These are phyloP conservation scores for Latheticus oryzae DNA, from an alignment of 2,888 invertebrate genomes.

Conservation along the genomic window DNA sequence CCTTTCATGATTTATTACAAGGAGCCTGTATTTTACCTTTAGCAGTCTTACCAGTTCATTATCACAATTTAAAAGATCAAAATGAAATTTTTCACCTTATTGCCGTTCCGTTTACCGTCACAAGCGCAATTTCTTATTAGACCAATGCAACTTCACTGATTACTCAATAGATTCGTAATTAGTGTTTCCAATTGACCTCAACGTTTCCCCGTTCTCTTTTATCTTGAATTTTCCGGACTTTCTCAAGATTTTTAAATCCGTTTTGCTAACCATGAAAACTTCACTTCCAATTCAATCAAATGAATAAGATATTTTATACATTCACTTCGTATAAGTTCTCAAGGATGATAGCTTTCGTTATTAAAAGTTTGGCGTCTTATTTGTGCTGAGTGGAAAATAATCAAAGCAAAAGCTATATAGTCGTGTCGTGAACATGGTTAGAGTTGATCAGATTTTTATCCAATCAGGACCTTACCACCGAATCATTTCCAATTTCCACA, in stretches of 20 bases:
- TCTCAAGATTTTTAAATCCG: too few species aligned
- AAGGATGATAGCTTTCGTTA: background rate
- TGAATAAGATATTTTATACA: too few species aligned
- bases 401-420: constrained; percentile 2
- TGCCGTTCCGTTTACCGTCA: constrained; percentile 11
- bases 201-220: constrained; percentile 11
- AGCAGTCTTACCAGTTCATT: constrained; percentile 35
- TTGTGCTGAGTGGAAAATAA: constrained; percentile 13
- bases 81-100: constrained; percentile 31
- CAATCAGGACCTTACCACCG: constrained; percentile 7
- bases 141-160: constrained; percentile 29
- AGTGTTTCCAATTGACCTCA: constrained; percentile 35
- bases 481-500: constrained; percentile 35
- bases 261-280: too few species aligned
- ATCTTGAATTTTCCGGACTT: constrained; percentile 16
- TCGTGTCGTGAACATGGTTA: constrained; percentile 14
- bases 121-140: constrained; percentile 15
- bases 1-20: constrained; percentile 39
- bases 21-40: constrained; percentile 26
- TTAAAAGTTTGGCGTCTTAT: constrained; percentile 18
- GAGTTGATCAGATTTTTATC: constrained; percentile 27
- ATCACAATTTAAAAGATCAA: constrained; percentile 14
- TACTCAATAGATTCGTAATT: constrained; percentile 42
- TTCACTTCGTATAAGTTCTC: constrained; percentile 2
- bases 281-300: too few species aligned